Base-by-base conservation (phyloP, 2,797 vertebrate species). In the Lacerta bilineata region DNA sequence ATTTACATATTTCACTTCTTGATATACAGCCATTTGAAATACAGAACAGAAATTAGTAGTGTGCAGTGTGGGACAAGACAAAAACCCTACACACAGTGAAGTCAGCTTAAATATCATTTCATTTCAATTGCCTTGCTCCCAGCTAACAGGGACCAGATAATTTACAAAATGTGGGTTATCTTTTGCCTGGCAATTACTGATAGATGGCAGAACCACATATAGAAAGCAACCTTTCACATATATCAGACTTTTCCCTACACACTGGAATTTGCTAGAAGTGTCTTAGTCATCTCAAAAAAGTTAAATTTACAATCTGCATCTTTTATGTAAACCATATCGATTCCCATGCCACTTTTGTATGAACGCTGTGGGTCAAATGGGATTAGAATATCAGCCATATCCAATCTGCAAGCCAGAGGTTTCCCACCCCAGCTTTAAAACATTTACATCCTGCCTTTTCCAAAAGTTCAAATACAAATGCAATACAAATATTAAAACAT, bases 51-150 rank as follows among this genome's bases (percentile, higher is more conserved):
- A 79, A 55, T 25, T 55, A 78, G 76, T 36, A 74, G 15, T 18
- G 4, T 27, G 11, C 3, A 1, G 0, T 3, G 6, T 36, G 59
- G 8, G 2, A 2, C 2, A 0, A 3, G 27, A 4, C 2, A 3
- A 0, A 69, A 1, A 39, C 39, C 7, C 20, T 64, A 39, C 27
- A 39, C 5, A 41, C n/a, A 66, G 55, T 61, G 50, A 55, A n/a
- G 11, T 33, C 25, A 27, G 33, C 5, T n/a, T 79, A 79, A 15
- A 55, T 29, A 20, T 59, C 3, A 36, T 18, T 18, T 59, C 18
- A 29, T 80, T 55, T 80, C 46, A 55, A 20, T 46, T 80, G 50
- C 46, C 50, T 29, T 80, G 17, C 11, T n/a, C 13, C 27, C 69
- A 41, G 74, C 18, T 43, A 23, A 10, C 4, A 43, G 6, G 8